phyloP scores from a whole-genome alignment of 2,113 vertebrate species.

The Melanostigma gelatinosum region DNA sequence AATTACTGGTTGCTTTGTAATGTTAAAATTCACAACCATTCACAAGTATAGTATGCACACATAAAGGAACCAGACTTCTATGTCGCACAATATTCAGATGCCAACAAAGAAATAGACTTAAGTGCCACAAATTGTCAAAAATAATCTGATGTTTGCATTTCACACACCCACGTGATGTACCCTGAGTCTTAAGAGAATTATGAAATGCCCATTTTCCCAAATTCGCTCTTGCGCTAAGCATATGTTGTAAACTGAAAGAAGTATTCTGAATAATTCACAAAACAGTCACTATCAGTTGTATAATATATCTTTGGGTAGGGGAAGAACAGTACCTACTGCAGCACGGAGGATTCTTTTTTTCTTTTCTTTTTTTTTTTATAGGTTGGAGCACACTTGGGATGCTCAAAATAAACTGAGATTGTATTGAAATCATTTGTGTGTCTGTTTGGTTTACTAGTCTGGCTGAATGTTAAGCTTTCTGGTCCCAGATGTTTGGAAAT shows the following conservation, averaged over 20 bases:
- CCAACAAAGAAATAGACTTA: neutral
- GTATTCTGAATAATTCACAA: neutral
- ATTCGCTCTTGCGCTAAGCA: neutral
- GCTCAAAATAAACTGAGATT: conserved; percentile 4
- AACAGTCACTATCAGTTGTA: neutral
- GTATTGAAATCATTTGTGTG: neutral
- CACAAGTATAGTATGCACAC: neutral
- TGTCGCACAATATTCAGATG: neutral
- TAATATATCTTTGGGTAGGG: neutral
- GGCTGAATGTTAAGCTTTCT: neutral
- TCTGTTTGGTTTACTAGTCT: neutral
- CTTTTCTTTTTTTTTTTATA: neutral
- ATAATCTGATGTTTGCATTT: neutral
- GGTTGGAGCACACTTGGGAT: neutral
- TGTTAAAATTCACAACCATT: neutral
- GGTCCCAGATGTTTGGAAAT: neutral
- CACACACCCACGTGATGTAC: neutral
- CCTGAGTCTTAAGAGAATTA: neutral
- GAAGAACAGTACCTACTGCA: neutral
- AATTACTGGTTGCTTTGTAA: neutral
- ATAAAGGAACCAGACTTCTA: neutral
- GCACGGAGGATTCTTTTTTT: neutral
- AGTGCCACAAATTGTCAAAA: neutral
- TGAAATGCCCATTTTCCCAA: neutral
- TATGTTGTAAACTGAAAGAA: neutral